phyloP scores from a whole-genome alignment of 2,888 invertebrate genomes.

The Sphinx pinastri region DNA sequence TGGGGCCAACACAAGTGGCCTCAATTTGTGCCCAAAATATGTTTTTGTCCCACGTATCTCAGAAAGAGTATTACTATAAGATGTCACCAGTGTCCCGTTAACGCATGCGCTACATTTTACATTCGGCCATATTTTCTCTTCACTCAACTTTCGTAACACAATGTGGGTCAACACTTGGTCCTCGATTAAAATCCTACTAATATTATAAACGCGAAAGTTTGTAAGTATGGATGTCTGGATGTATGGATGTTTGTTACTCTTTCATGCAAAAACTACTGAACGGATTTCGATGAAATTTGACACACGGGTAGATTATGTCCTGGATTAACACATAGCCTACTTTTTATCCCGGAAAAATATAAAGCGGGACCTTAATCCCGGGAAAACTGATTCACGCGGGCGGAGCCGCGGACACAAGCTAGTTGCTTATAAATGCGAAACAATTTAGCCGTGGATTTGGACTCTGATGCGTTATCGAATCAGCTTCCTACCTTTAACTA shows the following conservation, averaged over 20 bases:
- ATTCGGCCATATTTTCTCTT: constrained; percentile 4
- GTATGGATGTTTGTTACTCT: no score
- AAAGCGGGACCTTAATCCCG: no score
- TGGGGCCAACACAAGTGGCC: not conserved
- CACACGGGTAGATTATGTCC: no score
- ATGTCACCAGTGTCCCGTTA: constrained; percentile 8
- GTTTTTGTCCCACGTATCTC: not conserved
- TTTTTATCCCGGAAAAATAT: no score
- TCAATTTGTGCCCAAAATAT: not conserved
- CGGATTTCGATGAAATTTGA: no score
- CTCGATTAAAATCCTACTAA: constrained; percentile 44
- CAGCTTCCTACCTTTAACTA: constrained; percentile 37
- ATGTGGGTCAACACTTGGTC: constrained; percentile 42
- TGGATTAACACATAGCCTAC: no score
- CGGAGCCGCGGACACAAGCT: no score
- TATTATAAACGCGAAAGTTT: no score
- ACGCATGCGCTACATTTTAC: constrained; percentile 9
- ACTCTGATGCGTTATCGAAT: constrained; percentile 36
- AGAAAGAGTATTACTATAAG: not conserved
- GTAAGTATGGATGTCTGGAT: no score
- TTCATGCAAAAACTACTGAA: no score
- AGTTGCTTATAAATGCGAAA: constrained; percentile 49
- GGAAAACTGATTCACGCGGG: no score
- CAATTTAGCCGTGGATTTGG: constrained; percentile 37
- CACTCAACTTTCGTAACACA: constrained; percentile 25